Conservation (phyloP, 2,888 invertebrate species). For the Gerris lacustris region DNA sequence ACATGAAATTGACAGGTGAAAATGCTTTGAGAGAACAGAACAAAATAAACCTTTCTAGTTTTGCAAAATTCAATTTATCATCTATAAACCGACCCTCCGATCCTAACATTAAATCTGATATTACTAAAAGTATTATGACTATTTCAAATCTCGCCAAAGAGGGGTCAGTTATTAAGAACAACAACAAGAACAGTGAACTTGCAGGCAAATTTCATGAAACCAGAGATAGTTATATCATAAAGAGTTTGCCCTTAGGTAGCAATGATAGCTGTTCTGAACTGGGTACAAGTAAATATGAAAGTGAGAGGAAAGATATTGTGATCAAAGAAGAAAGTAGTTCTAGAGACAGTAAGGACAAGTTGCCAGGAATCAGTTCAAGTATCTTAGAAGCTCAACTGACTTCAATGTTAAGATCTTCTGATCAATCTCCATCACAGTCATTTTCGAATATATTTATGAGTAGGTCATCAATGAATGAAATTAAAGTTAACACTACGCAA, state of each 20-base stretch:
- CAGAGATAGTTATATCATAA: slow-evolving; percentile 6
- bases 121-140: not conserved
- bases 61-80: slow-evolving; percentile 2
- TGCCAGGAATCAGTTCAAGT: slow-evolving; percentile 27
- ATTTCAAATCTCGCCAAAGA: not conserved
- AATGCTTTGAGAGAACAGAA: not conserved
- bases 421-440: slow-evolving; percentile 2
- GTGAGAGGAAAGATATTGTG: not conserved
- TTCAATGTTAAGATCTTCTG: slow-evolving; percentile 23
- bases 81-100: not conserved
- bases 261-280: not conserved
- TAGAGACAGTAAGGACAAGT: slow-evolving; percentile 9
- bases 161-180: slow-evolving; percentile 4
- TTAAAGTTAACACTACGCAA: slow-evolving; percentile 14
- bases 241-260: not conserved
- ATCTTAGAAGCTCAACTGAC: slow-evolving; percentile 29
- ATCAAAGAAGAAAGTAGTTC: slow-evolving; percentile 4
- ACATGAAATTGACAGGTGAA: not conserved
- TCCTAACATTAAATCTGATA: not conserved
- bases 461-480: slow-evolving; percentile 5
- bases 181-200: not conserved
- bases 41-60: not conserved
- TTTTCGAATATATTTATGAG: not conserved
- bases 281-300: not conserved
- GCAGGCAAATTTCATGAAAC: not conserved